These are phyloP conservation scores for Parazoanthus swiftii DNA, from an alignment of 92 coral and sea anemone genomes.

Conservation along the genomic window DNA sequence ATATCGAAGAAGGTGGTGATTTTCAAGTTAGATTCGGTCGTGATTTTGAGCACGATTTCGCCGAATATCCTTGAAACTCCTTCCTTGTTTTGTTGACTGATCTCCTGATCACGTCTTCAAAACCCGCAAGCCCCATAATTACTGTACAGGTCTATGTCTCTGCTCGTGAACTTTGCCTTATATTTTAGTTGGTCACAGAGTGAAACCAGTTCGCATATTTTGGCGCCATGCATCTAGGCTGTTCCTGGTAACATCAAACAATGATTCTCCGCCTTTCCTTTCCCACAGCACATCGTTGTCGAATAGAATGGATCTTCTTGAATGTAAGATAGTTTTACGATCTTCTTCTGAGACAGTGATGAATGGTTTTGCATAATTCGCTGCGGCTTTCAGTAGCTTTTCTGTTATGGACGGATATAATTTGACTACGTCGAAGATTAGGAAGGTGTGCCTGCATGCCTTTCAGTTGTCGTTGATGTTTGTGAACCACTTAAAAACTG, in stretches of 20 bases:
- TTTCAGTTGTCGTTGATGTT: conserved; percentile 29
- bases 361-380: conserved; percentile 18
- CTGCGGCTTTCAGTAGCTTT: conserved; percentile 40
- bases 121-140: background rate
- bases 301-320: conserved; percentile 51
- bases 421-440: conserved; percentile 41
- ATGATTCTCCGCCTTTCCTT: conserved; percentile 11
- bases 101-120: conserved; percentile 17
- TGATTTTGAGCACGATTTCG: conserved; percentile 22
- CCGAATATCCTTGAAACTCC: background rate
- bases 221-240: conserved; percentile 48
- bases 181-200: background rate
- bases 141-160: background rate
- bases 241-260: conserved; percentile 23
- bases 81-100: conserved; percentile 27
- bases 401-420: conserved; percentile 32
- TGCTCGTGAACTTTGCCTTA: background rate
- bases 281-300: conserved; percentile 32
- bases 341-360: conserved; percentile 40
- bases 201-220: conserved; percentile 33
- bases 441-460: conserved; percentile 23
- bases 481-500: conserved; percentile 52
- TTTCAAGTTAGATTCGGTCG: background rate
- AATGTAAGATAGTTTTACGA: conserved; percentile 43
- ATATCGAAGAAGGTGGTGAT: conserved; percentile 14